Percentiles rank a stretch among this genome's conserved stretches.
phyloP scores from a whole-genome alignment of 2,797 vertebrate genomes.

The Lacerta bilineata region DNA sequence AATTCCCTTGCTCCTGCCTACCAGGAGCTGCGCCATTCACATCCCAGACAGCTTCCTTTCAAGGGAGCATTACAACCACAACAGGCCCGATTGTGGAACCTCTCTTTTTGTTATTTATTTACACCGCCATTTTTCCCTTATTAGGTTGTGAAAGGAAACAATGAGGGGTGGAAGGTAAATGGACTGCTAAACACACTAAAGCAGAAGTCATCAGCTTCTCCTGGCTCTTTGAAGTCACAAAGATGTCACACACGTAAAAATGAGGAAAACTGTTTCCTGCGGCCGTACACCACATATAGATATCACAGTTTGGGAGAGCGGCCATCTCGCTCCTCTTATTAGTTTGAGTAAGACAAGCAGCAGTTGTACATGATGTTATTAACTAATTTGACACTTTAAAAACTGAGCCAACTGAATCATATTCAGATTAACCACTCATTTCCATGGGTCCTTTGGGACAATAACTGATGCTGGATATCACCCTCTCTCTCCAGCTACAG shows the following conservation, averaged over 20 bases:
- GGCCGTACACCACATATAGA: rapidly evolving
- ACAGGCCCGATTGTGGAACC: constrained; percentile 71
- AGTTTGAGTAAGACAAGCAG: not conserved
- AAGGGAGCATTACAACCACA: constrained; percentile 71
- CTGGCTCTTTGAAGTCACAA: constrained; percentile 65
- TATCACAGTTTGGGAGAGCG: not conserved
- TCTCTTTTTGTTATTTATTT: constrained; percentile 61
- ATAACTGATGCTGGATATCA: too few relatives aligned
- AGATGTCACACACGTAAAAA: constrained; percentile 56
- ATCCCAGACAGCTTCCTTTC: constrained; percentile 74
- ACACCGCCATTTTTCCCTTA: constrained; percentile 74
- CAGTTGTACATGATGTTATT: not conserved
- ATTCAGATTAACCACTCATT: too few relatives aligned
- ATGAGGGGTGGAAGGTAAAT: constrained; percentile 70
- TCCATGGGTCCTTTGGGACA: too few relatives aligned
- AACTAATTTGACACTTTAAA: not conserved
- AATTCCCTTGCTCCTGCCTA: constrained; percentile 66
- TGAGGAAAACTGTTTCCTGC: constrained; percentile 48
- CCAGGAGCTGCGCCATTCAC: constrained; percentile 72
- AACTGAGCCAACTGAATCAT: too few relatives aligned
- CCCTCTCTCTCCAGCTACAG: too few relatives aligned
- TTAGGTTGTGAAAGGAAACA: constrained; percentile 72
- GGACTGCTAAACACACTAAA: constrained; percentile 63
- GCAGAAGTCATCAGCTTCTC: constrained; percentile 70
- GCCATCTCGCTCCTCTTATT: constrained; percentile 27